These are phyloP conservation scores for Spatulosminthurus flaviceps DNA, from an alignment of 2,888 invertebrate species.

Conservation along the genomic window DNA sequence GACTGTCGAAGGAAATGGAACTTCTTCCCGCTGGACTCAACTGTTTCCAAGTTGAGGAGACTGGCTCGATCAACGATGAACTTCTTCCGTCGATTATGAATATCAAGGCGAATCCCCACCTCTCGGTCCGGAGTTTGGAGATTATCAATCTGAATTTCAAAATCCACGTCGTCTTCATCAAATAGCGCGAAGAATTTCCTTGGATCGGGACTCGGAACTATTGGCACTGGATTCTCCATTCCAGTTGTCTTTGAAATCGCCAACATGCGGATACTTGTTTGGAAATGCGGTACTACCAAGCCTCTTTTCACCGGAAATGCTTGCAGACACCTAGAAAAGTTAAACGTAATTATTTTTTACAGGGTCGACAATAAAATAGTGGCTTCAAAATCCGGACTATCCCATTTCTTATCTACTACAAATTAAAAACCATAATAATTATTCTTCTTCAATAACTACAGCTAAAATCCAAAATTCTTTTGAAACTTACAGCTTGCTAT, in stretches of 20 bases:
- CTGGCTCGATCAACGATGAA: not conserved
- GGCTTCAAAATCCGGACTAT: too few relatives aligned
- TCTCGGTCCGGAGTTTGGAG: not conserved
- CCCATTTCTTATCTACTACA: too few relatives aligned
- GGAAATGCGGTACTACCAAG: not conserved
- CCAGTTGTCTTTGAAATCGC: not conserved
- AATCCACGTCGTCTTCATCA: conserved; percentile 4
- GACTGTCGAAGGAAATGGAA: conserved; percentile 35
- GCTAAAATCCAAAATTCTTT: too few relatives aligned
- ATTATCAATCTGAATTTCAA: conserved; percentile 11
- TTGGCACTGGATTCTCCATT: not conserved
- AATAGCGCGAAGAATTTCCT: not conserved
- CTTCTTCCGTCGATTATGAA: not conserved
- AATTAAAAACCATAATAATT: too few relatives aligned
- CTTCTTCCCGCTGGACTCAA: conserved; percentile 30
- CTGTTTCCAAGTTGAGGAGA: not conserved
- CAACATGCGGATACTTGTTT: not conserved
- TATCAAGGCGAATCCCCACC: not conserved
- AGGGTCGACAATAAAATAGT: too few relatives aligned
- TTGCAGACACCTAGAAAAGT: not conserved
- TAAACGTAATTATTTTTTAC: too few relatives aligned
- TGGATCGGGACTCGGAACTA: not conserved
- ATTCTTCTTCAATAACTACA: too few relatives aligned
- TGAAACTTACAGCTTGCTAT: too few relatives aligned
- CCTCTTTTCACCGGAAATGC: not conserved